Conservation (phyloP, 2,888 invertebrate species). For the Ptychoptera albimana region DNA sequence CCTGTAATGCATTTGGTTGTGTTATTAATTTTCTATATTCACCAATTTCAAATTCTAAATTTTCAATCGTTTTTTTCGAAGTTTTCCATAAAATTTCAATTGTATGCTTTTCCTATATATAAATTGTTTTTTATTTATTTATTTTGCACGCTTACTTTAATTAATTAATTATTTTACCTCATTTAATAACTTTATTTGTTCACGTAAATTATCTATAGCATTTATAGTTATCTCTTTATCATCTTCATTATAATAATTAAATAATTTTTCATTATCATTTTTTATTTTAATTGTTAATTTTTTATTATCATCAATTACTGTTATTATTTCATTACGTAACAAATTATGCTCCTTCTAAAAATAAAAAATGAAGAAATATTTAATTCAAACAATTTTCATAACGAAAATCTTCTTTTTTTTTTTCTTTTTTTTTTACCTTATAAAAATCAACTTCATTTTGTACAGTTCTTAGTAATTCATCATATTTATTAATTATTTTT, state of each 20-base stretch:
- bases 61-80: constrained; percentile 45
- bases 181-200: constrained; percentile 25
- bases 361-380: constrained; percentile 3
- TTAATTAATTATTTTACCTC: constrained; percentile 15
- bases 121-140: neutral
- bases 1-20: constrained; percentile 9
- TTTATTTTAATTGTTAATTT: constrained; percentile 16
- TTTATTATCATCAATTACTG: constrained; percentile 26
- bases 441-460: constrained; percentile 19
- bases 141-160: neutral
- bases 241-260: constrained; percentile 9
- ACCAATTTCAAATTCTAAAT: constrained; percentile 48
- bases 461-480: constrained; percentile 18
- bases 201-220: constrained; percentile 24
- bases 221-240: constrained; percentile 19
- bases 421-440: constrained; percentile 9
- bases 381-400: neutral
- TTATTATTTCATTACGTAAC: constrained; percentile 20
- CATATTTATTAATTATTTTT: constrained; percentile 17
- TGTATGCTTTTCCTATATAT: constrained; percentile 44
- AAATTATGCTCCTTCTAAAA: constrained; percentile 21
- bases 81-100: constrained; percentile 49
- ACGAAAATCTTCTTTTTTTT: neutral
- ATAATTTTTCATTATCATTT: constrained; percentile 10
- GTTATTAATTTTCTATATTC: constrained; percentile 28